Base-by-base conservation (phyloP, 2,797 vertebrate species). In the Melanitta fusca region DNA sequence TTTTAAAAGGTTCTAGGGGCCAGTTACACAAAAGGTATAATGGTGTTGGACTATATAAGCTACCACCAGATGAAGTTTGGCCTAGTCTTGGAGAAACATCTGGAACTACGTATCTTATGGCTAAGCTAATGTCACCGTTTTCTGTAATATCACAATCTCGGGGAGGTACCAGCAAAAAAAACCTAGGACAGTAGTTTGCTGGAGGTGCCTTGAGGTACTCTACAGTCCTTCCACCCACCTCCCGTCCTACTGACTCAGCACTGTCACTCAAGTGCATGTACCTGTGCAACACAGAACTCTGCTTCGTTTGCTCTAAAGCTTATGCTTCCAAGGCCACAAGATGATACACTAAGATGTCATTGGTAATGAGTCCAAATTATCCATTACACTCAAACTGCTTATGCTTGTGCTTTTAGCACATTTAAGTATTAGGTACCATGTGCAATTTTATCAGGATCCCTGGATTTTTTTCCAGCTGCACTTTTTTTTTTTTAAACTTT, bases 341-440 rank as follows among this genome's bases (percentile, higher is more conserved):
- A 75, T 68, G 79, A 19, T 22, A 53, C 13, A 61, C 58, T 28
- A 28, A 61, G 34, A 80, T 53, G 39, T 82, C 75, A 82, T 9
- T 71, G 65, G 49, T 69, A 82, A 82, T 22, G 39, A 88, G 66
- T 39, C 77, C 57, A 90, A 90, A 93, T 90, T 78, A 85, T 41
- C 72, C 53, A 45, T 80, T 75, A 56, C 34, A 58, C 1, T 1
- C 71, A 25, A 69, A 64, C 13, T 80, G 47, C 56, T 60, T 73
- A 47, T 60, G 34, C 53, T 60, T 58, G 32, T 72, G 72, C 25
- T 89, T 88, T 88, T 73, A 70, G 83, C 51, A 57, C 56, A 21
- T 80, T 90, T 45, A 36, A 77, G 32, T 56, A 41, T 64, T 43
- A 75, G 19, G 27, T 51, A 69, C 45, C 69, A 53, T 3, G 19